Evolutionary conservation across 1,140 invertebrate genomes (phyloP).

Genomic region (Drosophila ohnishii): DNA sequence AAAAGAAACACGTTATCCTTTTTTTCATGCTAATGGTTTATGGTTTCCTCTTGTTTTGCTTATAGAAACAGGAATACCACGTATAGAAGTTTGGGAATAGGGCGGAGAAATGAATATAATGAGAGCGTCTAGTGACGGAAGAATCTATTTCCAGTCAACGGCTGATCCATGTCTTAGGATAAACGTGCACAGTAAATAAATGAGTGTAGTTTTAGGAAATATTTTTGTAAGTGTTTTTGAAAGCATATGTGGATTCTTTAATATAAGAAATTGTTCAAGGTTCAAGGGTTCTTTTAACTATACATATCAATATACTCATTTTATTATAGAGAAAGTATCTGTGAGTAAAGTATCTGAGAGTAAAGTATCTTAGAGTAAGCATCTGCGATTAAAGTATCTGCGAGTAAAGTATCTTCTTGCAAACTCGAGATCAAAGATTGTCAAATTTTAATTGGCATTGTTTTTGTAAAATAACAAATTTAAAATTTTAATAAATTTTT

Average conservation of each 20-base stretch:
- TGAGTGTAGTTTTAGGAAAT: no score
- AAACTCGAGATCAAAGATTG: no score
- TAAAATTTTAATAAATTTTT: no score
- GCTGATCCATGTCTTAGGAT: constrained; percentile 40
- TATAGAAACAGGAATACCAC: constrained; percentile 27
- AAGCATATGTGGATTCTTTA: no score
- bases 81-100: constrained; percentile 17
- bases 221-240: not conserved
- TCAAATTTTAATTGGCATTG: no score
- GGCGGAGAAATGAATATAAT: constrained; percentile 29
- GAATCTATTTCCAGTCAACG: constrained; percentile 12
- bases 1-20: constrained; percentile 71
- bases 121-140: constrained; percentile 27
- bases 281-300: no score
- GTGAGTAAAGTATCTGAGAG: no score
- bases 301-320: not conserved
- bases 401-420: no score
- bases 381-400: no score
- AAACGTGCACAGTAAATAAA: constrained; percentile 22
- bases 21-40: constrained; percentile 66
- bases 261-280: not conserved
- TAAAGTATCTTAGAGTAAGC: no score
- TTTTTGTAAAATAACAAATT: no score
- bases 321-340: not conserved
- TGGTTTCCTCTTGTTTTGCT: constrained; percentile 58